These are phyloP conservation scores for Lucinisca nassula DNA, from an alignment of 2,888 invertebrate genomes.

Conservation along the genomic window DNA sequence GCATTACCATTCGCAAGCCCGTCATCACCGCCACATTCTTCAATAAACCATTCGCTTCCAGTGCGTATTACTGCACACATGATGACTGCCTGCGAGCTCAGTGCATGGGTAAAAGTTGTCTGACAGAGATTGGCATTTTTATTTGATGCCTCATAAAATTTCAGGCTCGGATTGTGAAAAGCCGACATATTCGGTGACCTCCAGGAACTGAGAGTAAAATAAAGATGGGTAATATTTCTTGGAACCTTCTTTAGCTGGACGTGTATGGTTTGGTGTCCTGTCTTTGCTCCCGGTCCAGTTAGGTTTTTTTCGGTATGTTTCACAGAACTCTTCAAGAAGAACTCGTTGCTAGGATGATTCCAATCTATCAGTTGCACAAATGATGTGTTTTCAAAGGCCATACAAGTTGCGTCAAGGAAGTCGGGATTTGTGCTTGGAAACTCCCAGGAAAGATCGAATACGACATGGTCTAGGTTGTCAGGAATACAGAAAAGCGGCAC, in stretches of 20 bases:
- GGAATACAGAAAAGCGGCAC: constrained; percentile 72
- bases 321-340: constrained; percentile 21
- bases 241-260: constrained; percentile 72
- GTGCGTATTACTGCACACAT: constrained; percentile 75
- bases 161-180: constrained; percentile 77
- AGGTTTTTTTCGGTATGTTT: constrained; percentile 73
- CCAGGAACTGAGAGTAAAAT: constrained; percentile 79
- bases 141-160: constrained; percentile 73
- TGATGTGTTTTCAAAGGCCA: constrained; percentile 53
- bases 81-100: constrained; percentile 73
- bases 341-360: background rate
- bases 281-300: constrained; percentile 60
- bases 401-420: constrained; percentile 76
- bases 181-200: constrained; percentile 72
- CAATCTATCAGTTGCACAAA: constrained; percentile 55
- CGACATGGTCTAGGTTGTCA: constrained; percentile 73
- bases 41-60: constrained; percentile 72
- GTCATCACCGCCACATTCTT: constrained; percentile 65
- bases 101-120: constrained; percentile 76
- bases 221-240: constrained; percentile 70
- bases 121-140: constrained; percentile 71
- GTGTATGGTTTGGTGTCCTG: constrained; percentile 77
- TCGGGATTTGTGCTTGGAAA: constrained; percentile 69
- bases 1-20: constrained; percentile 77
- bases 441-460: constrained; percentile 77